A percentile compares a stretch with the other conserved stretches of the same genome.
phyloP scores from a whole-genome alignment of 2,888 invertebrate species.

The Eupeodes latifasciatus region DNA sequence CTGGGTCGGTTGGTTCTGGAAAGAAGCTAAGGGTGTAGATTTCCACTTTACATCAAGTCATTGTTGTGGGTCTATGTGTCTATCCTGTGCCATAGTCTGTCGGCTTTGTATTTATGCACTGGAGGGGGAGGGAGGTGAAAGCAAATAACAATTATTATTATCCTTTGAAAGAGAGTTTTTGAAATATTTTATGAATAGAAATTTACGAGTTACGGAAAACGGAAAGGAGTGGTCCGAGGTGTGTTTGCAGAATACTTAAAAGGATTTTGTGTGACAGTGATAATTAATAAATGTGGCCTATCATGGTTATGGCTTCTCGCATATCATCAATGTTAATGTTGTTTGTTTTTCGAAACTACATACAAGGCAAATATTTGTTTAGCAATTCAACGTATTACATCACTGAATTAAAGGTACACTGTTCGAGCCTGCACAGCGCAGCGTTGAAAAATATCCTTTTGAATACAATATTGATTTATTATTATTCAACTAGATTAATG shows the following conservation, averaged over 20 bases:
- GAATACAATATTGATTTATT: no score
- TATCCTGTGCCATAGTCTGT: not conserved
- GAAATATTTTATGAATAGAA: constrained; percentile 37
- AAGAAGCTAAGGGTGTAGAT: not conserved
- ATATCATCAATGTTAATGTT: constrained; percentile 33
- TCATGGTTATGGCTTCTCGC: constrained; percentile 18
- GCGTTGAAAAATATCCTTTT: no score
- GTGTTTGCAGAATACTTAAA: constrained; percentile 61
- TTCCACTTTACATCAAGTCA: constrained; percentile 20
- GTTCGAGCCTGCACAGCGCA: no score
- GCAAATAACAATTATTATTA: constrained; percentile 69
- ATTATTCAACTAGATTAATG: no score
- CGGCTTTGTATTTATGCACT: not conserved
- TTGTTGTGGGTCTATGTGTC: constrained; percentile 20
- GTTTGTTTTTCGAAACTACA: not conserved
- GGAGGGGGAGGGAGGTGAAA: constrained; percentile 14
- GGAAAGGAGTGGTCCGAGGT: constrained; percentile 56
- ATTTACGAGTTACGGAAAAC: constrained; percentile 19
- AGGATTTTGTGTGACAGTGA: constrained; percentile 35
- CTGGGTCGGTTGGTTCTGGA: not conserved
- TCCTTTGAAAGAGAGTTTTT: constrained; percentile 44
- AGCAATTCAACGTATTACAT: not conserved
- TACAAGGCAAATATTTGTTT: constrained; percentile 40
- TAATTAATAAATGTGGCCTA: constrained; percentile 63
- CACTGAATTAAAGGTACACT: no score